These are phyloP conservation scores for Aporophyla nigra DNA, from an alignment of 2,888 invertebrate genomes.

Conservation along the genomic window DNA sequence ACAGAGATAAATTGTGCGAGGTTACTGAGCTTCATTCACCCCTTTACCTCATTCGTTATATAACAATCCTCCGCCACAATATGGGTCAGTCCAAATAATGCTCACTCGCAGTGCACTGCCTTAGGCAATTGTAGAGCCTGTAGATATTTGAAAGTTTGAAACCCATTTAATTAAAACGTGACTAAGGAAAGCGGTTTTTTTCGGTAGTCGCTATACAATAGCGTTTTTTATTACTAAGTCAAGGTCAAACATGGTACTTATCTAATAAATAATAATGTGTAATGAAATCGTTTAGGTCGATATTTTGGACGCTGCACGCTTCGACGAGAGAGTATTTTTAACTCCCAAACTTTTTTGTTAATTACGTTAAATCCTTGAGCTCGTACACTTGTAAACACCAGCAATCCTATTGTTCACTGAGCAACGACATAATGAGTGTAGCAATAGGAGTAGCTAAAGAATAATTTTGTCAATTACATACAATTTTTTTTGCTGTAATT, in stretches of 20 bases:
- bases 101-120: background rate
- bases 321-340: background rate
- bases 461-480: conserved; percentile 69
- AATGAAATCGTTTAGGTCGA: conserved; percentile 31
- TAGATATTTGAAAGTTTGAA: background rate
- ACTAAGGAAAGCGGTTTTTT: conserved; percentile 16
- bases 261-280: conserved; percentile 22
- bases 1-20: too few relatives aligned
- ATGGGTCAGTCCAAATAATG: conserved; percentile 10
- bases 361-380: conserved; percentile 51
- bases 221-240: conserved; percentile 36
- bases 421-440: conserved; percentile 54
- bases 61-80: background rate
- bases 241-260: conserved; percentile 55
- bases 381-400: conserved; percentile 31
- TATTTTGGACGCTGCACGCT: conserved; percentile 20
- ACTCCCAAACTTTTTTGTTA: conserved; percentile 35
- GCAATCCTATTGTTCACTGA: conserved; percentile 52
- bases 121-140: background rate
- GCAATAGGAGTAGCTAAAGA: conserved; percentile 59
- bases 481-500: conserved; percentile 54
- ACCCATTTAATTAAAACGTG: conserved; percentile 38
- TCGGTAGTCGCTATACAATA: conserved; percentile 24
- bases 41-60: conserved; percentile 14
- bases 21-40: conserved; percentile 22